Conservation (phyloP, 2,113 vertebrate species). For the Paralichthys olivaceus region DNA sequence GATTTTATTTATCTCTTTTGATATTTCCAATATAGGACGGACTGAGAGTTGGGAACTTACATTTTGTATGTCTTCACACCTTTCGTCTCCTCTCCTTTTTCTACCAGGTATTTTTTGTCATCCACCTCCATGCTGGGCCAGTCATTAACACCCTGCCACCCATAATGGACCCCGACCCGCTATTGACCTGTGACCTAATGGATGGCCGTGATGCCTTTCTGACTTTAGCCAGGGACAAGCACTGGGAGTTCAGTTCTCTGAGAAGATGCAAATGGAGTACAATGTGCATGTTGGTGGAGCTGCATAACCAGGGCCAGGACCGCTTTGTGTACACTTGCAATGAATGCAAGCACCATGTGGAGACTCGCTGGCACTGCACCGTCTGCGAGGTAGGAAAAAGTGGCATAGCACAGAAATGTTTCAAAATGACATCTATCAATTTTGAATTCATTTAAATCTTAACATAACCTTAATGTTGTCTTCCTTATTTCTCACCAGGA, state of each 20-base stretch:
- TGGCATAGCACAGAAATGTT: not conserved
- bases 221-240: constrained; percentile 95
- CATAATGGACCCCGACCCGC: constrained; percentile 93
- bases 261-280: constrained; percentile 97
- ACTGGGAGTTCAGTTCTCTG: constrained; percentile 98
- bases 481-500: constrained; percentile 82
- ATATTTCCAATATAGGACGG: not conserved
- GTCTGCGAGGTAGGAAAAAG: constrained; percentile 91
- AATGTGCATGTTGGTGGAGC: constrained; percentile 97
- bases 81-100: not conserved
- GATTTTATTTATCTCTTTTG: not conserved
- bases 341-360: constrained; percentile 98
- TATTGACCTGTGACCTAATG: constrained; percentile 96
- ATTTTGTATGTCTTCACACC: not conserved
- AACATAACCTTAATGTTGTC: not conserved
- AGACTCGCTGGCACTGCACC: constrained; percentile 98
- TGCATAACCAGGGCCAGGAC: constrained; percentile 98
- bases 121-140: constrained; percentile 94
- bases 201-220: constrained; percentile 97
- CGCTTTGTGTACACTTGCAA: constrained; percentile 99
- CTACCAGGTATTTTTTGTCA: constrained; percentile 96
- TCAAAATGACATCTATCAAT: not conserved
- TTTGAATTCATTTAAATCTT: not conserved
- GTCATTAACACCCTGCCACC: constrained; percentile 94
- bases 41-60: not conserved